These are phyloP conservation scores for Pterocles gutturalis DNA, from an alignment of 2,113 vertebrate species.

Conservation along the genomic window DNA sequence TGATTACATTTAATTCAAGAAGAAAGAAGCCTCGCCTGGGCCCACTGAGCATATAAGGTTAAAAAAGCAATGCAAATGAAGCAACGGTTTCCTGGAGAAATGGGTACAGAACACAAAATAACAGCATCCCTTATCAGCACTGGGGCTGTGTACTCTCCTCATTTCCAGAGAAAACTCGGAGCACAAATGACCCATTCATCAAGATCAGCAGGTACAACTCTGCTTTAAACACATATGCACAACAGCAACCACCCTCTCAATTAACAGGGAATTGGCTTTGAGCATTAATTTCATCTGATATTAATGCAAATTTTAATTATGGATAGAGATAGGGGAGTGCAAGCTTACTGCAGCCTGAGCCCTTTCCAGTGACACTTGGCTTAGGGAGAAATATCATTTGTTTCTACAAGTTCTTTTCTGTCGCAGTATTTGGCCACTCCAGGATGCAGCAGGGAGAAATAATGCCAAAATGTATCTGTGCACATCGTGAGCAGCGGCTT, in stretches of 20 bases:
- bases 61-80: conserved; percentile 73
- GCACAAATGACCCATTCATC: conserved; percentile 59
- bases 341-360: conserved; percentile 16
- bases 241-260: background rate
- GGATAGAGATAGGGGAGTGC: background rate
- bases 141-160: background rate
- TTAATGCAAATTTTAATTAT: conserved; percentile 41
- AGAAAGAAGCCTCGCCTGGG: conserved; percentile 51
- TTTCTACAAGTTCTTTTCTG: background rate
- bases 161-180: conserved; percentile 47
- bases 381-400: background rate
- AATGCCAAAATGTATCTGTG: background rate
- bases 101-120: conserved; percentile 33
- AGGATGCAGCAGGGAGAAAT: background rate
- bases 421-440: background rate
- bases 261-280: background rate
- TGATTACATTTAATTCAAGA: conserved; percentile 74
- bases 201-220: conserved; percentile 52
- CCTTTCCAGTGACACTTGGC: background rate
- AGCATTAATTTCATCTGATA: conserved; percentile 36
- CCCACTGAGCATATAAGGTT: conserved; percentile 65
- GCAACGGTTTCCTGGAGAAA: conserved; percentile 10
- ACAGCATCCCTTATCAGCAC: conserved; percentile 41
- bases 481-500: background rate
- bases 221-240: conserved; percentile 10